Evolutionary conservation across 2,888 invertebrate species (phyloP), one percentile per base, ranked within the genome.

Genomic region (Lissonota sp.): DNA sequence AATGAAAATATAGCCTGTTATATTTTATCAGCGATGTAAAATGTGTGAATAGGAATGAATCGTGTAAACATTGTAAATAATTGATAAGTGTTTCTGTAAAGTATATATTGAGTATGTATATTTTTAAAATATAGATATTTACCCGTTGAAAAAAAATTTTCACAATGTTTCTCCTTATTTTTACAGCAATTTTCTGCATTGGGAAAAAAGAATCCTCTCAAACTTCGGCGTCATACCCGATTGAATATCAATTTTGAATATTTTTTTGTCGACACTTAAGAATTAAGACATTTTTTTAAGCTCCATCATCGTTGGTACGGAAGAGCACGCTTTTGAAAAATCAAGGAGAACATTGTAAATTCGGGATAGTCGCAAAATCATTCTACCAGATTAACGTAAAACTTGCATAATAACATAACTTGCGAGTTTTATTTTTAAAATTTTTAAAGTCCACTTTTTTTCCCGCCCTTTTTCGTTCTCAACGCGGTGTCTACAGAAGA

Each of bases 41-140:
- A 89, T 89, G 88, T 90, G 90, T 89, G 89, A 89, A 89, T 90
- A 89, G 86, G 86, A 26, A 14, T 86, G 82, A 85, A 85, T 87
- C 86, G 84, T 90, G 89, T 90, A 90, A 89, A 90, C 88, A 90
- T 87, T 92, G 91, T 92, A 92, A 91, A 91, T 92, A 92, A 88
- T 87, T 81, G 64, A 73, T 81, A 81, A 81, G 77, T 81, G 85
- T 85, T 85, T 88, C 85, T 89, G 90, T 91, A 90, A 89, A 90
- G 87, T 89, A 88, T 84, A 83, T 85, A 84, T 85, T 86, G 86
- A 84, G 86, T 87, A 86, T 90, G 89, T 90, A 91, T 89, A 91
- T 90, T 87, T 86, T 83, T 80, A 84, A 85, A 83, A 84, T 84
- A 86, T 84, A 83, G 73, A 87, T 87, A 87, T 85, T 84, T 85